Conservation (phyloP, 2,888 invertebrate species). For the Cephonodes hylas region DNA sequence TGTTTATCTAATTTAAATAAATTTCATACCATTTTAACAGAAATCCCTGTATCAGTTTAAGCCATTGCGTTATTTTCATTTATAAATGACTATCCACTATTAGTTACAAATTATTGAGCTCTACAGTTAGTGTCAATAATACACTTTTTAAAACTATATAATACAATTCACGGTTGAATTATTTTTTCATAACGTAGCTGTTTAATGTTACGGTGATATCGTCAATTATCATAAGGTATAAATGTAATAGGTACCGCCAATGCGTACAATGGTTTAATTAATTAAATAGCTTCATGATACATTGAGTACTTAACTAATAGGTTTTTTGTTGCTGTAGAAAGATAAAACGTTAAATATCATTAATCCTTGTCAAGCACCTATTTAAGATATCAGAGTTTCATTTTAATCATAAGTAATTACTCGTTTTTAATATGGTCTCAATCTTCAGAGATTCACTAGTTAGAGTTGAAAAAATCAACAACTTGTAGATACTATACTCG, state of each 20-base stretch:
- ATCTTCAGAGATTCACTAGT: too few species aligned
- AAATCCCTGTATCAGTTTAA: too few species aligned
- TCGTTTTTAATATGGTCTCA: too few species aligned
- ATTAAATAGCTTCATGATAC: slow-evolving; percentile 3
- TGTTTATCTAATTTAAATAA: too few species aligned
- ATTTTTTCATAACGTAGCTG: background rate
- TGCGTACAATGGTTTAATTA: background rate
- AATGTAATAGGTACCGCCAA: background rate
- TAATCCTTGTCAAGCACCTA: background rate
- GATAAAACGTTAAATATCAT: background rate
- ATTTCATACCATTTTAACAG: too few species aligned
- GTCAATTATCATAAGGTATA: background rate
- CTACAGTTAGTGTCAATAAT: background rate
- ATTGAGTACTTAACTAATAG: slow-evolving; percentile 8
- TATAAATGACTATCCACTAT: too few species aligned
- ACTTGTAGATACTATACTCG: too few species aligned
- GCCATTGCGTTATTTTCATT: too few species aligned
- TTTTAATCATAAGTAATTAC: too few species aligned
- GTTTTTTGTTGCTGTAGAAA: background rate
- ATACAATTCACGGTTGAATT: background rate
- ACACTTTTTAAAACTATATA: background rate
- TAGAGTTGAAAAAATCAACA: too few species aligned
- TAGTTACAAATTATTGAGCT: too few species aligned
- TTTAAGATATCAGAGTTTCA: background rate
- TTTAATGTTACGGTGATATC: too few species aligned